Conservation (phyloP, 2,888 invertebrate genomes). For the Dynastes hyllus region DNA sequence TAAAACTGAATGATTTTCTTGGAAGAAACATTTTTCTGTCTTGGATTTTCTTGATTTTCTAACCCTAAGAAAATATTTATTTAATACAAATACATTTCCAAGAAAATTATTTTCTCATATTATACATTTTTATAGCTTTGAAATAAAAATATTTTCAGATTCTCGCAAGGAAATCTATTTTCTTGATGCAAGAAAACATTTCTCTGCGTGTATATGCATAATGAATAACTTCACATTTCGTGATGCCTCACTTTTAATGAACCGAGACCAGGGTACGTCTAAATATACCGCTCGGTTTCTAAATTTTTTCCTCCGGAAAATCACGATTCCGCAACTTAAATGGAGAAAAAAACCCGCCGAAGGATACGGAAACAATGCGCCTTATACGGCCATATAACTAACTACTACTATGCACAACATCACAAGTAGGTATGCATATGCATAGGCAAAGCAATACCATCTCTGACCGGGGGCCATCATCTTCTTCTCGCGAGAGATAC, state of each 20-base stretch:
- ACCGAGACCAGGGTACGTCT: not conserved
- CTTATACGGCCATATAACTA: not conserved
- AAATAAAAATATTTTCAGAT: too few relatives aligned
- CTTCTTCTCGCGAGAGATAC: constrained; percentile 13
- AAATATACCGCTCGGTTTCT: constrained; percentile 5
- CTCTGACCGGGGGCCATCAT: constrained; percentile 35
- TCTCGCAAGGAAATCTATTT: too few relatives aligned
- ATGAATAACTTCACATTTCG: not conserved
- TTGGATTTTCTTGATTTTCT: too few relatives aligned
- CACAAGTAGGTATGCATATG: not conserved
- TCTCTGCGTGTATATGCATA: not conserved
- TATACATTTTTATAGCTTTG: too few relatives aligned
- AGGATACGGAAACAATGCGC: constrained; percentile 45
- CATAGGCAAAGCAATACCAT: constrained; percentile 37
- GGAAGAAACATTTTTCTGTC: too few relatives aligned
- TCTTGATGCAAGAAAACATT: not conserved
- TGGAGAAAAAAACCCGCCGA: constrained; percentile 37
- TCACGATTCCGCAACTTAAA: constrained; percentile 31
- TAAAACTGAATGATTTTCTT: too few relatives aligned
- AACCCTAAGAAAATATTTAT: too few relatives aligned
- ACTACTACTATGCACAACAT: constrained; percentile 10
- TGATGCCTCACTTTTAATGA: constrained; percentile 3
- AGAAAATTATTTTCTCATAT: too few relatives aligned
- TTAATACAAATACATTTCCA: too few relatives aligned
- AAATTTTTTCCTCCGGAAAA: constrained; percentile 9